Percentiles rank a stretch among this genome's conserved stretches.
phyloP scores from a whole-genome alignment of 2,113 vertebrate genomes.

The Pelecanoides urinatrix region DNA sequence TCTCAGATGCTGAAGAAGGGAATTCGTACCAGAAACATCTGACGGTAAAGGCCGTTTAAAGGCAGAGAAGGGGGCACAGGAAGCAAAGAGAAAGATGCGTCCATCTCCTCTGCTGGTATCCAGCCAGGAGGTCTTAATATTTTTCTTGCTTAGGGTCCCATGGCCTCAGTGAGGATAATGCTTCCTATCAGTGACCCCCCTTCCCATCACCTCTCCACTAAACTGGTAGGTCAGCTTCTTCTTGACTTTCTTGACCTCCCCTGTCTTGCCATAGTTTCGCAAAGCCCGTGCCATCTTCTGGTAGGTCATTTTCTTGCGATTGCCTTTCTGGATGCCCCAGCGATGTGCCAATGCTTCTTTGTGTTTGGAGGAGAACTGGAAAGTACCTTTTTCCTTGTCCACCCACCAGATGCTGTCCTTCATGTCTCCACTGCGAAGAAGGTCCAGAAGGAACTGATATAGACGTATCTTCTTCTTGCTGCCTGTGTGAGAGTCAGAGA shows the following conservation, averaged over 20 bases:
- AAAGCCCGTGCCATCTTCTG: constrained; percentile 98
- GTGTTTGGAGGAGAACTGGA: constrained; percentile 99
- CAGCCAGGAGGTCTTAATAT: constrained; percentile 54
- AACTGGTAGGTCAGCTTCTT: constrained; percentile 99
- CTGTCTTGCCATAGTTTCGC: constrained; percentile 98
- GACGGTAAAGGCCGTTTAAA: constrained; percentile 37
- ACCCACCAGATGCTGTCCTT: constrained; percentile 99
- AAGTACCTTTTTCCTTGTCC: constrained; percentile 97
- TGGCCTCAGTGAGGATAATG: constrained; percentile 77
- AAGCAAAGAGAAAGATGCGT: constrained; percentile 59
- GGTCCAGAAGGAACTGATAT: constrained; percentile 97
- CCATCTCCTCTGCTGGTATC: constrained; percentile 45
- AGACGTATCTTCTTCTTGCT: constrained; percentile 98
- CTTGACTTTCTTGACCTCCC: constrained; percentile 98
- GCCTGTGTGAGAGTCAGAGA: constrained; percentile 69
- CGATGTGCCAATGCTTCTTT: constrained; percentile 94
- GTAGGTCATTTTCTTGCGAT: constrained; percentile 99
- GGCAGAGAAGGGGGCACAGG: constrained; percentile 45
- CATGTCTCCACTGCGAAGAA: constrained; percentile 95
- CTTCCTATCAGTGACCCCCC: constrained; percentile 83
- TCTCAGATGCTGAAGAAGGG: constrained; percentile 67
- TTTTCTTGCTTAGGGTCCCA: constrained; percentile 45
- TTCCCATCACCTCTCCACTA: constrained; percentile 95
- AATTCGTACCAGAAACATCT: constrained; percentile 72
- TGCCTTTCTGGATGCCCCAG: constrained; percentile 98